Percentiles rank a stretch among this genome's conserved stretches.
These are phyloP conservation scores for Pygmarrhopalites habei DNA, from an alignment of 1,140 invertebrate species.

Conservation along the genomic window DNA sequence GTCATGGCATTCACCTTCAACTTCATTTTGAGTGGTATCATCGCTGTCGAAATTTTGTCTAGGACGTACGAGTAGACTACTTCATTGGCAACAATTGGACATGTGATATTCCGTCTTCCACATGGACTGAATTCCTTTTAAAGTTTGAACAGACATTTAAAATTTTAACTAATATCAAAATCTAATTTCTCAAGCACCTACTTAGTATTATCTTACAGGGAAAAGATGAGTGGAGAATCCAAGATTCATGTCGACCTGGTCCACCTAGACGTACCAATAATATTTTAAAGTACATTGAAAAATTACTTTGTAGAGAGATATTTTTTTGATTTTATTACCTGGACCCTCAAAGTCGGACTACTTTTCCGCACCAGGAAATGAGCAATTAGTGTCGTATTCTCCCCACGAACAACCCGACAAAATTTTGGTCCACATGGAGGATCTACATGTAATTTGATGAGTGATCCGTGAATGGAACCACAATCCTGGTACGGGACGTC, in stretches of 20 bases:
- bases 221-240: constrained; percentile 5
- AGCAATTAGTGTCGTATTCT: background rate
- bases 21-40: background rate
- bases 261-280: too few relatives aligned
- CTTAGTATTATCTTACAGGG: background rate
- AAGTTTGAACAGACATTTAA: background rate
- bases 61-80: background rate
- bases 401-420: background rate
- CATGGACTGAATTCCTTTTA: background rate
- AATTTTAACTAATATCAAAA: background rate
- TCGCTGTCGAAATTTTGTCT: background rate
- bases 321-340: too few relatives aligned
- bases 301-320: too few relatives aligned
- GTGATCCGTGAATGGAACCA: background rate
- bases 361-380: background rate
- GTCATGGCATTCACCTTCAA: background rate
- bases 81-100: background rate
- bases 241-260: background rate
- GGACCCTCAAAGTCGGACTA: background rate
- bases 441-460: background rate
- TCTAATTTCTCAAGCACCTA: background rate
- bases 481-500: constrained; percentile 1
- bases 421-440: background rate
- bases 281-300: too few relatives aligned
- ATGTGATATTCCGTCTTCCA: background rate